These are phyloP conservation scores for Synergus itoensis DNA, from an alignment of 2,888 invertebrate genomes.

Conservation along the genomic window DNA sequence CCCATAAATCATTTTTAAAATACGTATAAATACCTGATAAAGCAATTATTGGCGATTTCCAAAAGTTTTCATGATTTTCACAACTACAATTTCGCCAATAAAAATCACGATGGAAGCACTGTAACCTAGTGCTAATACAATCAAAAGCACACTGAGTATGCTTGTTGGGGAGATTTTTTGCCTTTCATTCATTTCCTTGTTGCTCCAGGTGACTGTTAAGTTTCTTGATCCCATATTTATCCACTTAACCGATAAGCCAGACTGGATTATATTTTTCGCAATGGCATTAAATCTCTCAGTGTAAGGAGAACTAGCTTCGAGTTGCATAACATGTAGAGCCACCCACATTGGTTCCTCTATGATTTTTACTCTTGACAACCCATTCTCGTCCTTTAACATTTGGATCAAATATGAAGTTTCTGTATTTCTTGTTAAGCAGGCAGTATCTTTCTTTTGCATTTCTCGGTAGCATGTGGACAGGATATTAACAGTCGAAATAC, in stretches of 20 bases:
- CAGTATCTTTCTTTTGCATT: not conserved
- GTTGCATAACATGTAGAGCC: not conserved
- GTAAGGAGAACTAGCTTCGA: not conserved
- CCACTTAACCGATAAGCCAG: not conserved
- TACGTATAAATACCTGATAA: too few species aligned
- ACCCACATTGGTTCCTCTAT: not conserved
- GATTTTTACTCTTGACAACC: not conserved
- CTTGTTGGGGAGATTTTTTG: too few species aligned
- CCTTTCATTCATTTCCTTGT: too few species aligned
- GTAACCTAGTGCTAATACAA: too few species aligned
- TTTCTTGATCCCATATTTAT: not conserved
- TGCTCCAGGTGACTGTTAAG: too few species aligned
- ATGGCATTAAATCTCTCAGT: not conserved
- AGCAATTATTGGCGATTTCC: too few species aligned
- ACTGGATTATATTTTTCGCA: not conserved
- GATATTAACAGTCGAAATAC: not conserved
- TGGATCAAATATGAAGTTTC: not conserved
- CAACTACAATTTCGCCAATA: too few species aligned
- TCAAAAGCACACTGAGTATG: too few species aligned
- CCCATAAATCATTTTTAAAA: too few species aligned
- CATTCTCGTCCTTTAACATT: not conserved
- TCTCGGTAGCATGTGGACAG: not conserved
- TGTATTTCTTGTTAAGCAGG: not conserved
- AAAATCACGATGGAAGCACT: too few species aligned
- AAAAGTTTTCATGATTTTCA: too few species aligned